Percentiles rank a stretch among this genome's conserved stretches.
phyloP scores from a whole-genome alignment of 2,113 vertebrate species.

The Vanacampus margaritifer region DNA sequence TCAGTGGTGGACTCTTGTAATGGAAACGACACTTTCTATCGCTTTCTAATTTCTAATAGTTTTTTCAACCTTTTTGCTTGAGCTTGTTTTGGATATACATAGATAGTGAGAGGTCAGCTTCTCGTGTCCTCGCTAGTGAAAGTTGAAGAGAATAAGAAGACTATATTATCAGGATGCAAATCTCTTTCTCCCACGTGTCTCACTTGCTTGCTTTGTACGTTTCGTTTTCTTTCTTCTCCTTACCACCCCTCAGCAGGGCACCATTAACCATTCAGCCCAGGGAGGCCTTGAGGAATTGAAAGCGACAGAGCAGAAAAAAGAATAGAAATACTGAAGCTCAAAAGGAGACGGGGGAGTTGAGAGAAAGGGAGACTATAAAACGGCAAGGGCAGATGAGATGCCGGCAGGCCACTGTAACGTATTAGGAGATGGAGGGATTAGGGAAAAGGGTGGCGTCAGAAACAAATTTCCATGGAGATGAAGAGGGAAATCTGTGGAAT shows the following conservation, averaged over 20 bases:
- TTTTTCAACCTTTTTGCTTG: conserved; percentile 24
- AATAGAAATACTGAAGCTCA: conserved; percentile 56
- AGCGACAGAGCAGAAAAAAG: conserved; percentile 74
- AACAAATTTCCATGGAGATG: conserved; percentile 61
- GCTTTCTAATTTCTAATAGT: neutral
- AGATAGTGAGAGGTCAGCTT: conserved; percentile 39
- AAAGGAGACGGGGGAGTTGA: conserved; percentile 45
- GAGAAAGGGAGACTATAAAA: conserved; percentile 4
- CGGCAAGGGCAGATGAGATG: conserved; percentile 26
- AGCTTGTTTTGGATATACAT: conserved; percentile 31
- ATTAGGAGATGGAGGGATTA: conserved; percentile 54
- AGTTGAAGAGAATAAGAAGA: conserved; percentile 36
- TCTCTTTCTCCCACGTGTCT: conserved; percentile 17
- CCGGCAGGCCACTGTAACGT: conserved; percentile 41
- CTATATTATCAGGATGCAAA: conserved; percentile 60
- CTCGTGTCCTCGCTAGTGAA: conserved; percentile 15
- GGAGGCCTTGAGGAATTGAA: conserved; percentile 72
- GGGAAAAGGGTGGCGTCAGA: conserved; percentile 30
- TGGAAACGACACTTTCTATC: neutral
- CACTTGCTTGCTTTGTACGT: conserved; percentile 40
- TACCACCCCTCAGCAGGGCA: conserved; percentile 58
- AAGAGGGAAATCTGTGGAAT: conserved; percentile 41
- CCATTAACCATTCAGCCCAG: conserved; percentile 73
- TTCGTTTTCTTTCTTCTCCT: conserved; percentile 59
- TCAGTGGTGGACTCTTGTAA: neutral